Evolutionary conservation across 2,797 vertebrate species (phyloP).

Genomic region (Danio tinwini): DNA sequence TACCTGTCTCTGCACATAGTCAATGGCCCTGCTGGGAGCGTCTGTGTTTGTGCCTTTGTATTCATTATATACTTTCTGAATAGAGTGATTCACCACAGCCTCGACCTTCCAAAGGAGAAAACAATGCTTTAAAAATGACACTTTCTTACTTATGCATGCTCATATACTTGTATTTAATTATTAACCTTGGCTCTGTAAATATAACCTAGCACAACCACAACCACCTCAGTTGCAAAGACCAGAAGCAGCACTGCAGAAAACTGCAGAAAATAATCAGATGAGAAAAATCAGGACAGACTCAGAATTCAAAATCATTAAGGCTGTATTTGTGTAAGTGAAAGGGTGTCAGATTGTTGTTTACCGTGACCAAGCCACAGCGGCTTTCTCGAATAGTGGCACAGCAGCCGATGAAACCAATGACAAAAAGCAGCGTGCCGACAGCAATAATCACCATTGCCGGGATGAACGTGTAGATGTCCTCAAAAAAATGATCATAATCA

Average conservation of each 20-base stretch:
- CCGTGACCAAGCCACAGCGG: conserved; percentile 91
- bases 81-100: conserved; percentile 91
- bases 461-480: conserved; percentile 93
- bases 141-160: not conserved
- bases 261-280: conserved; percentile 19
- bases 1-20: conserved; percentile 97
- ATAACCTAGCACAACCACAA: conserved; percentile 95
- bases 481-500: conserved; percentile 97
- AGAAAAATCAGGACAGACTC: not conserved
- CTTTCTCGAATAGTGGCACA: conserved; percentile 96
- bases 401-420: conserved; percentile 95
- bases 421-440: conserved; percentile 91
- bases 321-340: not conserved
- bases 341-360: conserved; percentile 70
- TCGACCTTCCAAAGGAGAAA: conserved; percentile 82
- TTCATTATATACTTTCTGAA: conserved; percentile 91
- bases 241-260: conserved; percentile 84
- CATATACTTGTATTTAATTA: not conserved
- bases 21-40: conserved; percentile 94
- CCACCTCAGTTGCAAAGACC: conserved; percentile 95
- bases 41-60: conserved; percentile 93
- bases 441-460: conserved; percentile 93
- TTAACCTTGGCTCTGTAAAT: conserved; percentile 96
- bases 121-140: not conserved
- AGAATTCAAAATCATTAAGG: not conserved